phyloP scores from a whole-genome alignment of 2,888 invertebrate genomes.

The Drosophila neonasuta region DNA sequence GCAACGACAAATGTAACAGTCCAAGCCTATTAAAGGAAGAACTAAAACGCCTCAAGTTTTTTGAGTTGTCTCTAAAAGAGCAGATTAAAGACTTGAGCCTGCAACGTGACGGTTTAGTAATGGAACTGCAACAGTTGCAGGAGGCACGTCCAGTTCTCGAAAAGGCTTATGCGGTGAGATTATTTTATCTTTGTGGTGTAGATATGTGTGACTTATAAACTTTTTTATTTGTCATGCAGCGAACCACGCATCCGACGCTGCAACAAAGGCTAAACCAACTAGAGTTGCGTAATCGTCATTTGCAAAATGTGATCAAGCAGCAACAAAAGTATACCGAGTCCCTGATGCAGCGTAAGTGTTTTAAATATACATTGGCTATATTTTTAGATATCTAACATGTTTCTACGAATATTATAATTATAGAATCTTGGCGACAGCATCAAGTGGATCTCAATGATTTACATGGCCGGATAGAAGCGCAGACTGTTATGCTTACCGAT shows the following conservation, averaged over 20 bases:
- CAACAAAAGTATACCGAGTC: slow-evolving; percentile 86
- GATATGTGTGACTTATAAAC: not conserved
- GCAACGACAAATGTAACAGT: slow-evolving; percentile 70
- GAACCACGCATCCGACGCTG: slow-evolving; percentile 81
- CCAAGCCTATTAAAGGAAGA: slow-evolving; percentile 81
- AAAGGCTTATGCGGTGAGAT: slow-evolving; percentile 82
- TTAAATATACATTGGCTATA: not conserved
- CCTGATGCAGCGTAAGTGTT: slow-evolving; percentile 85
- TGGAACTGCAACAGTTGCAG: slow-evolving; percentile 82
- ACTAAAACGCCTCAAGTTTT: slow-evolving; percentile 80
- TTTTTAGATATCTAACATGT: not conserved
- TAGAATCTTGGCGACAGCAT: slow-evolving; percentile 82
- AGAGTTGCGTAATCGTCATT: slow-evolving; percentile 85
- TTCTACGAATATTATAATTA: not conserved
- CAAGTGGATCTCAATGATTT: slow-evolving; percentile 82
- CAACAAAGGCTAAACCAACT: slow-evolving; percentile 83
- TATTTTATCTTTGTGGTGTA: not conserved
- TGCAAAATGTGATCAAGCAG: slow-evolving; percentile 85
- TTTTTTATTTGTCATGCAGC: slow-evolving; percentile 55
- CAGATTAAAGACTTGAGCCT: slow-evolving; percentile 81
- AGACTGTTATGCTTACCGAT: slow-evolving; percentile 82
- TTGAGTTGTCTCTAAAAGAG: slow-evolving; percentile 81
- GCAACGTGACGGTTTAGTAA: slow-evolving; percentile 82
- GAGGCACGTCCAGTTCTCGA: slow-evolving; percentile 82
- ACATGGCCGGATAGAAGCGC: slow-evolving; percentile 83